Conservation (phyloP, 2,113 vertebrate species). For the Cinclus cinclus region DNA sequence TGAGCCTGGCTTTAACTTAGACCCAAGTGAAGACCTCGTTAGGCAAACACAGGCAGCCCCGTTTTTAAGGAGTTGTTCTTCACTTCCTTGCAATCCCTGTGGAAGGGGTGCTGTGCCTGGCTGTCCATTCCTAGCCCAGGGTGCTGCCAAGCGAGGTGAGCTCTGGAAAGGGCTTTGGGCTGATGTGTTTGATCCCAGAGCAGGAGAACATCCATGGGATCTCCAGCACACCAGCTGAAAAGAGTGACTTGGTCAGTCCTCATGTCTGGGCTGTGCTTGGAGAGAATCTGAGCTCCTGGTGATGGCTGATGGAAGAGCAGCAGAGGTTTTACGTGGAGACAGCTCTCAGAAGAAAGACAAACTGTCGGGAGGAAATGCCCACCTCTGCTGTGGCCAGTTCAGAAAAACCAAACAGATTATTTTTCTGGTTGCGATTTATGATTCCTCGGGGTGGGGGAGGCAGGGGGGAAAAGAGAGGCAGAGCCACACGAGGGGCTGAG, state of each 20-base stretch:
- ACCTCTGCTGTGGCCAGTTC: not conserved
- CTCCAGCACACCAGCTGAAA: accelerated
- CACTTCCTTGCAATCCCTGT: not conserved
- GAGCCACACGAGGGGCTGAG: accelerated
- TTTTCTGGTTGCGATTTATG: not conserved
- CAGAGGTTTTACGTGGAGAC: not conserved
- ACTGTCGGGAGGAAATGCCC: not conserved
- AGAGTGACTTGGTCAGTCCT: not conserved
- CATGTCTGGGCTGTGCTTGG: accelerated
- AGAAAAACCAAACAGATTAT: not conserved
- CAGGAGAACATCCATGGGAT: not conserved
- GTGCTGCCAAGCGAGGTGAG: not conserved
- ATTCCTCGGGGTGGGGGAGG: not conserved
- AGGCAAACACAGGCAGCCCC: accelerated
- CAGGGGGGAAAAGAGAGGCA: not conserved
- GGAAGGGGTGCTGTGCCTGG: accelerated
- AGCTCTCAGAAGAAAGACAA: not conserved
- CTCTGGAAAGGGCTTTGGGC: not conserved
- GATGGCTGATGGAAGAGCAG: not conserved
- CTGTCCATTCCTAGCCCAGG: not conserved
- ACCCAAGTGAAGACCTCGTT: accelerated
- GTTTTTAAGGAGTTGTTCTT: not conserved
- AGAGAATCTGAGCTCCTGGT: not conserved
- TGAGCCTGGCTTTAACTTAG: not conserved
- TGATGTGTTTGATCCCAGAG: not conserved